A percentile compares a stretch with the other conserved stretches of the same genome.
Evolutionary conservation across 2,888 invertebrate species (phyloP).

Genomic region (Gisinianus flammeolus): DNA sequence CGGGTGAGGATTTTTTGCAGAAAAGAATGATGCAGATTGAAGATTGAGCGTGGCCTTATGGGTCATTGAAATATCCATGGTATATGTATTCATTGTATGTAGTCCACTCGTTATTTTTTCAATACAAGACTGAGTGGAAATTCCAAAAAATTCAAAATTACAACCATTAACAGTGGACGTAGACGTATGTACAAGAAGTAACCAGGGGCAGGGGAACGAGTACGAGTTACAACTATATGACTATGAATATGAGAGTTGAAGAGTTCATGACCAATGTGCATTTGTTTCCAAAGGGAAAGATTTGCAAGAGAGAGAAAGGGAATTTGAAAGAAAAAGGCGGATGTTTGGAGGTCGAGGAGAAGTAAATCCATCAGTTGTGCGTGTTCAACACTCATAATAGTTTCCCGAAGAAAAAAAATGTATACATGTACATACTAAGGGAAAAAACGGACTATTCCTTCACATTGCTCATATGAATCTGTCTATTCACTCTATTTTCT

Average conservation of each 20-base stretch:
- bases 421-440: background rate
- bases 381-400: conserved; percentile 44
- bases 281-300: conserved; percentile 36
- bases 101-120: too few species aligned
- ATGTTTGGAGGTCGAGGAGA: conserved; percentile 42
- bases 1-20: too few species aligned
- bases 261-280: conserved; percentile 40
- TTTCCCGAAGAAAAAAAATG: conserved; percentile 22
- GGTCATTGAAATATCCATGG: too few species aligned
- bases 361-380: conserved; percentile 45
- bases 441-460: too few species aligned
- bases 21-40: too few species aligned
- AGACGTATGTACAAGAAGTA: background rate
- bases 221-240: background rate
- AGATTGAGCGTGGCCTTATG: too few species aligned
- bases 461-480: too few species aligned
- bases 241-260: conserved; percentile 11
- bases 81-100: too few species aligned
- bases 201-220: background rate
- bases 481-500: too few species aligned
- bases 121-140: too few species aligned
- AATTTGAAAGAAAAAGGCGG: conserved; percentile 37
- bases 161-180: conserved; percentile 25
- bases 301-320: conserved; percentile 35
- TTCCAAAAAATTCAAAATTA: conserved; percentile 25